Conservation (phyloP, 2,797 vertebrate genomes). For the Danionella dracula region DNA sequence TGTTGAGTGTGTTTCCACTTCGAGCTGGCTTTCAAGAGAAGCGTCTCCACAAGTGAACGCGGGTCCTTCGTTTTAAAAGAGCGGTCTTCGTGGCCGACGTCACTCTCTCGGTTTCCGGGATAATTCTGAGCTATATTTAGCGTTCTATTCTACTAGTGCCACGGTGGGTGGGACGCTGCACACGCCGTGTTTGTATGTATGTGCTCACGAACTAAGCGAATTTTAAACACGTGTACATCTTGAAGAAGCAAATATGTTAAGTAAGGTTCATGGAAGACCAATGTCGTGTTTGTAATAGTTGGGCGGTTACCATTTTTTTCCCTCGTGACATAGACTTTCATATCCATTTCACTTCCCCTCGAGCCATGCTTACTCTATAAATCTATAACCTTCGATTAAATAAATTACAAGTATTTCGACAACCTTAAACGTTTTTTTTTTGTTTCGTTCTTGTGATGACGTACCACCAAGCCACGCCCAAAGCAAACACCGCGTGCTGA, state of each 20-base stretch:
- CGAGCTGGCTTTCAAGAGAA: background rate
- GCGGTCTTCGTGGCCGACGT: slow-evolving; percentile 54
- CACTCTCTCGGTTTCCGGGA: slow-evolving; percentile 50
- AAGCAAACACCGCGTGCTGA: slow-evolving; percentile 64
- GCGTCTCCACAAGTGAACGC: background rate
- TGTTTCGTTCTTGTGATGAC: slow-evolving; percentile 64
- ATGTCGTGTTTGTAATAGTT: slow-evolving; percentile 13
- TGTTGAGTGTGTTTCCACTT: background rate
- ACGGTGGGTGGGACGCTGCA: slow-evolving; percentile 42
- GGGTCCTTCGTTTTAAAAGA: background rate
- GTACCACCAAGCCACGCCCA: slow-evolving; percentile 64
- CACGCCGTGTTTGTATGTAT: too few relatives aligned
- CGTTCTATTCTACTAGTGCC: slow-evolving; percentile 54
- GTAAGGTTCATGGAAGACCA: background rate
- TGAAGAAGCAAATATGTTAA: too few relatives aligned
- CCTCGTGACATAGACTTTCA: slow-evolving; percentile 78
- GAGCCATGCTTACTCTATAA: slow-evolving; percentile 7
- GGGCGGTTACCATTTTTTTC: slow-evolving; percentile 77
- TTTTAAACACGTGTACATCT: too few relatives aligned
- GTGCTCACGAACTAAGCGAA: too few relatives aligned
- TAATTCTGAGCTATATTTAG: slow-evolving; percentile 48
- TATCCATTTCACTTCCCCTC: slow-evolving; percentile 53
- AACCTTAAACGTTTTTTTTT: too few relatives aligned
- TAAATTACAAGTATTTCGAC: too few relatives aligned
- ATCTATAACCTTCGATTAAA: too few relatives aligned